Evolutionary conservation across 2,113 vertebrate genomes (phyloP).

Genomic region (Pluvialis apricaria): DNA sequence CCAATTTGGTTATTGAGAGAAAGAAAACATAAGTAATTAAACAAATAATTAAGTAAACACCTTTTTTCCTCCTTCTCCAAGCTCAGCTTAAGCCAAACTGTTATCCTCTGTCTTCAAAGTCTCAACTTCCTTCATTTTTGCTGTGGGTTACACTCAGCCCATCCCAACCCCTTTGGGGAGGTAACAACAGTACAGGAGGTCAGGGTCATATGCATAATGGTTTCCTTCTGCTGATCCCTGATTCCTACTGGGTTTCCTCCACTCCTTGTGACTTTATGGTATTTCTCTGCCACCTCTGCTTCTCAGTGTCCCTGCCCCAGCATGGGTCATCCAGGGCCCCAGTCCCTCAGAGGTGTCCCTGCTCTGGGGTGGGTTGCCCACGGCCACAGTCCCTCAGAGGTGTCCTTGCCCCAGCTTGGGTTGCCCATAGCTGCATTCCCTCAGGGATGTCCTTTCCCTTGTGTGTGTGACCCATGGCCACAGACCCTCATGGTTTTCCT

Average conservation of each 20-base stretch:
- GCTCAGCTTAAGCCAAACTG: background rate
- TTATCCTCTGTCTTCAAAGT: background rate
- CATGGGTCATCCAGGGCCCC: background rate
- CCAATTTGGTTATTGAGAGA: background rate
- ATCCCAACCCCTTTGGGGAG: background rate
- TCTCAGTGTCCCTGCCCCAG: background rate
- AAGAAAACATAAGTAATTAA: background rate
- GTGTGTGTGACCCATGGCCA: too few species aligned
- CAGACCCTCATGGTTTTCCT: too few species aligned
- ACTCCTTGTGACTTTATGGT: background rate
- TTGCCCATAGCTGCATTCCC: too few species aligned
- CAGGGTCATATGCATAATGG: fast-evolving
- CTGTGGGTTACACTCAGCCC: background rate
- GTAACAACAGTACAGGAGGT: background rate
- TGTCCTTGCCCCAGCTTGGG: background rate
- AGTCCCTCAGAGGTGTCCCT: background rate
- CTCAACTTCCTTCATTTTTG: background rate
- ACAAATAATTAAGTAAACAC: background rate
- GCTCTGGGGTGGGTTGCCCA: fast-evolving
- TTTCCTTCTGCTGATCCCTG: background rate
- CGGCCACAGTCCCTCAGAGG: background rate
- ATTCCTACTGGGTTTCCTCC: background rate
- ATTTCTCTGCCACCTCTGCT: background rate
- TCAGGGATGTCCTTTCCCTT: too few species aligned
- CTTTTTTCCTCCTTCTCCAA: background rate